These are phyloP conservation scores for Turritopsis dohrnii DNA, from an alignment of 30 jellyfish, hydroid and myxozoan genomes.

Conservation along the genomic window DNA sequence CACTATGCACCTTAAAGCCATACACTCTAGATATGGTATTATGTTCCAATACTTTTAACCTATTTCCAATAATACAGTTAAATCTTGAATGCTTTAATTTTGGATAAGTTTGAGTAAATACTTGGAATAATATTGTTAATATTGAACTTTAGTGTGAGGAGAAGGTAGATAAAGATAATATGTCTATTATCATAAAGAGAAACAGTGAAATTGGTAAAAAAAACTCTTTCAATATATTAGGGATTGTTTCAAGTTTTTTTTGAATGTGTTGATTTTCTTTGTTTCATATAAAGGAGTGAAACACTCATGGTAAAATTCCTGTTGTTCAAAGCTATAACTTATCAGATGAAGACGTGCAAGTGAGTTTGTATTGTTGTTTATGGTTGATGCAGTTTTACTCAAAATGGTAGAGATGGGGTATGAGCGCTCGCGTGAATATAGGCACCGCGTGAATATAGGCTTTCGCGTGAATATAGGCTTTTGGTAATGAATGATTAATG, in stretches of 20 bases:
- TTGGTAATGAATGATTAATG: too few relatives aligned
- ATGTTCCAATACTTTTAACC: background rate
- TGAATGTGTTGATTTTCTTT: background rate
- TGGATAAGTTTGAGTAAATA: background rate
- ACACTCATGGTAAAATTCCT: background rate
- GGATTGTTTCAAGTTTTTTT: background rate
- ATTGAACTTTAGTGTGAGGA: background rate
- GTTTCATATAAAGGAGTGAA: background rate
- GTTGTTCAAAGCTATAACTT: too few relatives aligned
- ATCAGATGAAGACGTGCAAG: too few relatives aligned
- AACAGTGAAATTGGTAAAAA: background rate
- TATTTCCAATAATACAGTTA: background rate
- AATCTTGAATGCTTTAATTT: background rate
- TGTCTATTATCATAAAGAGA: background rate
- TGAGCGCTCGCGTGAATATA: too few relatives aligned
- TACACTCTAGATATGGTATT: background rate
- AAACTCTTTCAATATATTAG: background rate
- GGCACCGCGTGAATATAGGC: too few relatives aligned
- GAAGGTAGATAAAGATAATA: background rate
- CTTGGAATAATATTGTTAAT: background rate
- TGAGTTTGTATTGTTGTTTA: background rate
- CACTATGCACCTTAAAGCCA: background rate
- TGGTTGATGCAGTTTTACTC: background rate
- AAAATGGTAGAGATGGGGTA: background rate
- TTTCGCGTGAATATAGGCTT: too few relatives aligned